Evolutionary conservation across 2,797 vertebrate genomes (phyloP).

Genomic region (Acomys russatus): DNA sequence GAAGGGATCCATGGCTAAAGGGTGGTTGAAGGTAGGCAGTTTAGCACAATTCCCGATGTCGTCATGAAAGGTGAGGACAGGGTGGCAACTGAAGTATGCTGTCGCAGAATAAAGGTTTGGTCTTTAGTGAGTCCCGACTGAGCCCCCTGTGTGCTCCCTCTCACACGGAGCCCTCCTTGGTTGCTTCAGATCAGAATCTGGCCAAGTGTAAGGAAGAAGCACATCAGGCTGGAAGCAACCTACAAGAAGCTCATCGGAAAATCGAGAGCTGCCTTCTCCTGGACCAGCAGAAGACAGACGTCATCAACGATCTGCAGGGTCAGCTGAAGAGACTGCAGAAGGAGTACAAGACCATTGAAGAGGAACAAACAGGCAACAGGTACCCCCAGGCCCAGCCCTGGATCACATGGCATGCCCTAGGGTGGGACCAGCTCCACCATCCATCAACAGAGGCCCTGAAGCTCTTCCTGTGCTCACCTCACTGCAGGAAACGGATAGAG

Average conservation of each 20-base stretch:
- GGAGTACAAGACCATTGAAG: constrained; percentile 41
- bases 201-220: constrained; percentile 85
- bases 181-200: constrained; percentile 82
- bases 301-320: constrained; percentile 73
- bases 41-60: constrained; percentile 8
- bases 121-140: background rate
- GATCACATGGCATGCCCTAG: background rate
- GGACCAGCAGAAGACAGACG: constrained; percentile 78
- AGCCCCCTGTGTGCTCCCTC: background rate
- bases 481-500: constrained; percentile 84
- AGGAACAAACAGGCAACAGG: constrained; percentile 84
- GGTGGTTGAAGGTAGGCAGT: constrained; percentile 18
- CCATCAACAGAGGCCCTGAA: background rate
- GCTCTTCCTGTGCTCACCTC: background rate
- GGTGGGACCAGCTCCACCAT: background rate
- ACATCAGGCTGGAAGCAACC: constrained; percentile 67
- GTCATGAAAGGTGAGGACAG: constrained; percentile 20
- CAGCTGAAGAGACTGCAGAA: constrained; percentile 80
- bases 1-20: background rate
- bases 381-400: constrained; percentile 63
- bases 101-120: background rate
- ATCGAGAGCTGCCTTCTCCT: constrained; percentile 74
- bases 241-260: constrained; percentile 81
- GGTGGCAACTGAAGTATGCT: background rate
- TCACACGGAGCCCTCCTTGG: background rate